Evolutionary conservation across 2,888 invertebrate species (phyloP), one percentile per base, ranked within the genome.

Genomic region (Agonopterix subpropinquella): DNA sequence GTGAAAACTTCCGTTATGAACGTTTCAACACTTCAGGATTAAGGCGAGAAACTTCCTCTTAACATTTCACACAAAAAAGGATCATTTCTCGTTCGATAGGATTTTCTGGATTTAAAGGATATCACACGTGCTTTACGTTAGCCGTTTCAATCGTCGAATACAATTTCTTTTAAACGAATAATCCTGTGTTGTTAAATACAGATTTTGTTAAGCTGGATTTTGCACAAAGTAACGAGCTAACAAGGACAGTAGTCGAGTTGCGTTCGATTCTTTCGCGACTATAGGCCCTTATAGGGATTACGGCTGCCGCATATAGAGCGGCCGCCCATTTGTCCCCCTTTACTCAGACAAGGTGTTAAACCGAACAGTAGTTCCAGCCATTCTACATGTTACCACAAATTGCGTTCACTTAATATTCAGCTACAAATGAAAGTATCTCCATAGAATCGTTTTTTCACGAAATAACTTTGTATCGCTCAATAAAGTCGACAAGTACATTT

Each of bases 301-400:
- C 64, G 68, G 61, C 61, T 62, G 65, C 71, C 70, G 70, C 74
- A 65, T 65, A 69, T 67, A 62, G 62, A 67, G 65, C 15, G 35
- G 71, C 75, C 73, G 75, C 75, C 73, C 71, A 81, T 82, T 81
- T 80, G 78, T 81, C 73, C 73, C 62, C 66, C 67, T 70, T 73
- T 71, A 62, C 67, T 61, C 67, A 70, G 72, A 77, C 77, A 77
- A 82, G 76, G 81, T 76, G 82, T 73, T 78, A 80, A 78, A 72
- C 71, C 67, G 64, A 67, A 71, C 61, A 58, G 67, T 64, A 67
- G 64, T 64, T 64, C 58, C 58, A 65, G 56, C 65, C 64, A 67
- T 68, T 69, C 47, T 56, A 66, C 66, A 64, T 56, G 53, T 62
- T 59, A 76, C 75, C 75, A 67, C 81, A 79, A 77, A 68, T 69